Evolutionary conservation across 1,140 invertebrate species (phyloP).

Genomic region (Catajapyx aquilonaris): DNA sequence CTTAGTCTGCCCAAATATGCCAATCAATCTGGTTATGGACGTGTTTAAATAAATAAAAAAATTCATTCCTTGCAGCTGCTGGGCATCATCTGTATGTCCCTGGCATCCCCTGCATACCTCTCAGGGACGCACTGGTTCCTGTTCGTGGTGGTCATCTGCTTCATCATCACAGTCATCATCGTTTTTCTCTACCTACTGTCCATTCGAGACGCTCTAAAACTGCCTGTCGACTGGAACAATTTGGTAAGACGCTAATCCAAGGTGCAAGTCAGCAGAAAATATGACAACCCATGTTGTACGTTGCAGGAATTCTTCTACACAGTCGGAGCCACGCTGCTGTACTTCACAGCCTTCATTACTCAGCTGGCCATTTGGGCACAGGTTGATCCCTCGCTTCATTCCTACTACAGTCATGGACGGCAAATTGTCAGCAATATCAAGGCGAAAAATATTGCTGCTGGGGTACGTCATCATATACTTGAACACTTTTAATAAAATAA

Average conservation of each 20-base stretch:
- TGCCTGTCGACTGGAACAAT: slow-evolving; percentile 67
- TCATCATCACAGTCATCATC: slow-evolving; percentile 64
- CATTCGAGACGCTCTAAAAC: slow-evolving; percentile 46
- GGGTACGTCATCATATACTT: slow-evolving; percentile 29
- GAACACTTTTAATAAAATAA: slow-evolving; percentile 4
- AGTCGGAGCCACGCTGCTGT: slow-evolving; percentile 39
- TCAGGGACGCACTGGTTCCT: slow-evolving; percentile 55
- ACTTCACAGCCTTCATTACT: slow-evolving; percentile 55
- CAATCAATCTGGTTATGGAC: no score
- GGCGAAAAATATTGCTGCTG: slow-evolving; percentile 42
- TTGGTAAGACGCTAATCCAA: slow-evolving; percentile 38
- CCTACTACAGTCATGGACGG: no score
- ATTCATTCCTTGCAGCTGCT: slow-evolving; percentile 39
- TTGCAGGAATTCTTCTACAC: slow-evolving; percentile 60
- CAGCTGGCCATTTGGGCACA: slow-evolving; percentile 39
- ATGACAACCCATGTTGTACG: no score
- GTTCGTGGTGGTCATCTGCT: slow-evolving; percentile 54
- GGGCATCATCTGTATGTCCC: slow-evolving; percentile 59
- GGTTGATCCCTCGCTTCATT: slow-evolving; percentile 16
- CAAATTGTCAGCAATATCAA: no score
- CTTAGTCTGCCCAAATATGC: no score
- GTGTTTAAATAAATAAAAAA: no score
- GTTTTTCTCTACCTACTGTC: slow-evolving; percentile 54
- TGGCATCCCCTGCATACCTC: slow-evolving; percentile 37
- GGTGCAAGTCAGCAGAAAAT: neutral